Evolutionary conservation across 2,888 invertebrate species (phyloP).

Genomic region (Tridacna crocea): DNA sequence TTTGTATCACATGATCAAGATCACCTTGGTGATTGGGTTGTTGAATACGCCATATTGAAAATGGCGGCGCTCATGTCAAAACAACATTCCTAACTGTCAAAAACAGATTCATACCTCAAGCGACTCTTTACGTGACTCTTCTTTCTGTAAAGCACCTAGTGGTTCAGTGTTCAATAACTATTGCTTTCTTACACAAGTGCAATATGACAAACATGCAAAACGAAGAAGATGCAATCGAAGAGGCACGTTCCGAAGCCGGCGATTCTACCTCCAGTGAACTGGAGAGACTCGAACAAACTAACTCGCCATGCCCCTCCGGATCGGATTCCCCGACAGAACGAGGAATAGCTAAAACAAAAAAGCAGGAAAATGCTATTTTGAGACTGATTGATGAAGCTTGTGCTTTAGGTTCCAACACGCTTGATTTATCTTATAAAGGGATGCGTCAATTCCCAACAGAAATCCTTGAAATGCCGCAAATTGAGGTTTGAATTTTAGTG

Average conservation of each 20-base stretch:
- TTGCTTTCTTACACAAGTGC: background rate
- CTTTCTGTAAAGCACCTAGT: too few relatives aligned
- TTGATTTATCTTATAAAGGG: conserved; percentile 76
- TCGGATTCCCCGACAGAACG: conserved; percentile 67
- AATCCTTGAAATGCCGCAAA: conserved; percentile 73
- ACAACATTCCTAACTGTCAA: conserved; percentile 20
- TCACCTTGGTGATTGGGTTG: conserved; percentile 72
- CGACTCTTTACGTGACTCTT: too few relatives aligned
- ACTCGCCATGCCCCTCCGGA: conserved; percentile 62
- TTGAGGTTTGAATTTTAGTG: conserved; percentile 73
- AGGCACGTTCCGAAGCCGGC: conserved; percentile 56
- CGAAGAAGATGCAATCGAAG: conserved; percentile 49
- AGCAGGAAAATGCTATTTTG: conserved; percentile 68
- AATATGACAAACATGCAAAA: conserved; percentile 56
- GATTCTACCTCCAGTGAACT: conserved; percentile 71
- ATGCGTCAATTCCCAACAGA: conserved; percentile 75
- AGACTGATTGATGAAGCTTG: conserved; percentile 70
- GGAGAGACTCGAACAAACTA: conserved; percentile 60
- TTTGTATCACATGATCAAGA: conserved; percentile 23
- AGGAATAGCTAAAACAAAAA: conserved; percentile 71
- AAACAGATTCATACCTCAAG: background rate
- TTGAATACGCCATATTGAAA: conserved; percentile 68
- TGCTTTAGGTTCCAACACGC: conserved; percentile 69
- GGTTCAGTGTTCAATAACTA: background rate
- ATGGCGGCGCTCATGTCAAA: conserved; percentile 50